These are phyloP conservation scores for Champsocephalus gunnari DNA, from an alignment of 2,797 vertebrate genomes.

Conservation along the genomic window DNA sequence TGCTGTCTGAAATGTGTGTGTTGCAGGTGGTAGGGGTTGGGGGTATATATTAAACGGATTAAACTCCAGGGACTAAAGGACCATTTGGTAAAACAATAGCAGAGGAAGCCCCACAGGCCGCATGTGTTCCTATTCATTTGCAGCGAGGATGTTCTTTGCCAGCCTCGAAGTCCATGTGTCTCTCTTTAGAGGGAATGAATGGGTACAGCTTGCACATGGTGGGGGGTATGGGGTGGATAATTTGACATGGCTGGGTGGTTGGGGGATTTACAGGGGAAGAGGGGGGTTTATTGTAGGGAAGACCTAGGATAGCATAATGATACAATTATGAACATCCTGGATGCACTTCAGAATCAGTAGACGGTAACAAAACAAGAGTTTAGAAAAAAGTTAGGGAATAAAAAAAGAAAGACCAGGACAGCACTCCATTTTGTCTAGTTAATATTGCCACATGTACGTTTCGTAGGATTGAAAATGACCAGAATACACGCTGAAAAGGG, in stretches of 20 bases:
- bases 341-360: constrained; percentile 18
- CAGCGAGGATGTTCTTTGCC: constrained; percentile 65
- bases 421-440: no score
- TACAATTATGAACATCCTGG: constrained; percentile 11
- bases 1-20: constrained; percentile 36
- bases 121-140: constrained; percentile 74
- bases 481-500: neutral
- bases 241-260: constrained; percentile 62
- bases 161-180: constrained; percentile 70
- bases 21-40: constrained; percentile 56
- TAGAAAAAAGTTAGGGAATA: neutral
- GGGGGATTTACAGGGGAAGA: constrained; percentile 45
- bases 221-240: constrained; percentile 62
- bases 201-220: constrained; percentile 74
- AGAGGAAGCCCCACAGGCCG: constrained; percentile 70
- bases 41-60: constrained; percentile 50
- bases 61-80: constrained; percentile 64
- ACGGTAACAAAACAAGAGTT: constrained; percentile 11
- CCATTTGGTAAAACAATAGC: constrained; percentile 79
- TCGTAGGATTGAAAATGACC: neutral
- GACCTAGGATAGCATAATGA: constrained; percentile 38
- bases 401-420: neutral
- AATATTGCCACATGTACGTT: no score
- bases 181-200: constrained; percentile 73
- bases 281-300: constrained; percentile 26